Conservation (phyloP, 1,140 invertebrate species). For the Polypedilum vanderplanki region DNA sequence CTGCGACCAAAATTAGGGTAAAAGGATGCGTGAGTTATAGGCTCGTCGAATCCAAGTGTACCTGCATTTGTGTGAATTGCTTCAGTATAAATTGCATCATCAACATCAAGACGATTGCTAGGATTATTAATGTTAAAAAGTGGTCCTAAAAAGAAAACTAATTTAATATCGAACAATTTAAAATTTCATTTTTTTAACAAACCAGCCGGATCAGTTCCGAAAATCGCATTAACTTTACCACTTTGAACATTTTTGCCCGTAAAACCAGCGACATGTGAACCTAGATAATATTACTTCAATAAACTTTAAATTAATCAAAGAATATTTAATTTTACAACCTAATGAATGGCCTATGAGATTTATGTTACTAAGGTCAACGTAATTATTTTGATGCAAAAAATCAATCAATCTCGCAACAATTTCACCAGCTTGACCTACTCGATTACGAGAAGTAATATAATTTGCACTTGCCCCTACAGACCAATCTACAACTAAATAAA, state of each 20-base stretch:
- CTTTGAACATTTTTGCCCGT: background rate
- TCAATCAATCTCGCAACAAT: constrained; percentile 42
- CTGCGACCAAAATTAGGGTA: constrained; percentile 50
- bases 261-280: constrained; percentile 24
- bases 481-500: constrained; percentile 61
- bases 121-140: constrained; percentile 35
- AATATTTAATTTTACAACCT: no score
- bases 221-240: constrained; percentile 31
- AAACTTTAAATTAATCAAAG: no score
- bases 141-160: no score
- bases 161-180: no score
- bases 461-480: constrained; percentile 47
- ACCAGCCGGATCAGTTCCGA: constrained; percentile 40
- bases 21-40: constrained; percentile 48
- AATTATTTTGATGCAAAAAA: constrained; percentile 37
- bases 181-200: no score
- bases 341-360: background rate
- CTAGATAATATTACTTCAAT: no score
- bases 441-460: constrained; percentile 44
- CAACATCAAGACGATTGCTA: constrained; percentile 44
- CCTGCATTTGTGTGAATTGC: constrained; percentile 49
- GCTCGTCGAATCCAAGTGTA: constrained; percentile 30
- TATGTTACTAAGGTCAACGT: constrained; percentile 34
- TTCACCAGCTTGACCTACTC: constrained; percentile 39
- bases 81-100: constrained; percentile 48